phyloP scores from a whole-genome alignment of 2,888 invertebrate species.

The Clivina fossor region DNA sequence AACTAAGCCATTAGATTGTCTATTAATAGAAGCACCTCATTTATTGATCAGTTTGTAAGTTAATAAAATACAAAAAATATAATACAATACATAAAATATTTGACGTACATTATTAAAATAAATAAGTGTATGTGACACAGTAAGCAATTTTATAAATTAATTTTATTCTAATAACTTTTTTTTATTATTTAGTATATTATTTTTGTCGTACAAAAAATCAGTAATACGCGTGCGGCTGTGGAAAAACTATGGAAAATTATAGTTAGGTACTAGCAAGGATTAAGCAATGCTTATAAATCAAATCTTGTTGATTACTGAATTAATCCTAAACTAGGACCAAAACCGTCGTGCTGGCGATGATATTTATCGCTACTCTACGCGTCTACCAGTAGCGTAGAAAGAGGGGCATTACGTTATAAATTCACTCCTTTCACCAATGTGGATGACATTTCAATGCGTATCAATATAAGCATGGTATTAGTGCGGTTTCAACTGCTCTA shows the following conservation, averaged over 20 bases:
- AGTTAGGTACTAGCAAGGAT: too few relatives aligned
- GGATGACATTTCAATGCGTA: slow-evolving; percentile 21
- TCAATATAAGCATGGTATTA: too few relatives aligned
- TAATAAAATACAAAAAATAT: too few relatives aligned
- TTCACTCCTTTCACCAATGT: slow-evolving; percentile 20
- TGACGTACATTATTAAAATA: too few relatives aligned
- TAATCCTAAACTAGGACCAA: slow-evolving; percentile 31
- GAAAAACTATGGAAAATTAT: neutral
- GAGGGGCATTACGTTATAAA: slow-evolving; percentile 27
- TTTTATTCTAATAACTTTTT: too few relatives aligned
- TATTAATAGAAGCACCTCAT: too few relatives aligned
- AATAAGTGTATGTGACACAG: too few relatives aligned
- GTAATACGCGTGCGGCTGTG: neutral
- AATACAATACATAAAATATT: too few relatives aligned
- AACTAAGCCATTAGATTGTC: too few relatives aligned
- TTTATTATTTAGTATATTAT: neutral
- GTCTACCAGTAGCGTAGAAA: slow-evolving; percentile 16
- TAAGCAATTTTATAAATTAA: too few relatives aligned
- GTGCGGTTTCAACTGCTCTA: too few relatives aligned
- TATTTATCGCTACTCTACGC: slow-evolving; percentile 27
- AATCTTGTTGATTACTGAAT: slow-evolving; percentile 27
- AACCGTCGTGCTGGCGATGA: slow-evolving; percentile 14
- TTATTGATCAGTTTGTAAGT: too few relatives aligned
- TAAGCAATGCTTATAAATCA: slow-evolving; percentile 26
- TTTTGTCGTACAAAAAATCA: neutral